Conservation (phyloP, 2,113 vertebrate species). For the Bos taurus region ARS-UCD2.0 NC_037329.1:20765001-20765500, state of each 20-base stretch:
- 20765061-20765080: background rate
- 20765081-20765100: background rate
- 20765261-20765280: background rate
- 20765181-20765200: conserved; percentile 62
- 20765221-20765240: conserved; percentile 1
- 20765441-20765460: background rate
- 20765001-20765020: background rate
- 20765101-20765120: background rate
- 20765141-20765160: background rate
- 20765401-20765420: conserved; percentile 42
- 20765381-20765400: conserved; percentile 28
- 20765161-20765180: conserved; percentile 16
- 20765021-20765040: background rate
- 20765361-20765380: background rate
- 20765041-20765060: background rate
- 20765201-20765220: conserved; percentile 52
- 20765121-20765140: background rate
- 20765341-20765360: background rate
- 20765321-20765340: background rate
- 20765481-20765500: background rate
- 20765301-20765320: conserved; percentile 37
- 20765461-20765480: background rate
- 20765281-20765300: conserved; percentile 67
- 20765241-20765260: conserved; percentile 62
- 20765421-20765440: background rate